phyloP scores from a whole-genome alignment of 2,113 vertebrate species.

The Syrmaticus mikado region DNA sequence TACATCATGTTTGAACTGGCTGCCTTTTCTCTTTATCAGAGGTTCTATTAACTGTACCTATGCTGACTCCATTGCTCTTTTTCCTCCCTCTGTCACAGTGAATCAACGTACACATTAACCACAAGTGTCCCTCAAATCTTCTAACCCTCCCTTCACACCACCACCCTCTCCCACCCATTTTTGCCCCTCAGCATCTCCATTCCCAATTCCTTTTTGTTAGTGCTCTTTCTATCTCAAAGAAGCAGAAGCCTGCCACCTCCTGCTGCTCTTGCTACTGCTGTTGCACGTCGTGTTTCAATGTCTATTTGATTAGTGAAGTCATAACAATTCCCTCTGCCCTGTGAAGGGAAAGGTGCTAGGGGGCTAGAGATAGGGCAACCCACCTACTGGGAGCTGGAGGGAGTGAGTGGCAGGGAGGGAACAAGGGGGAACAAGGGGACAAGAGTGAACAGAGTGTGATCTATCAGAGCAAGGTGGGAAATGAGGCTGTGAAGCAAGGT shows the following conservation, averaged over 20 bases:
- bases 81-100: neutral
- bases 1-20: neutral
- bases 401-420: neutral
- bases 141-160: neutral
- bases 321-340: neutral
- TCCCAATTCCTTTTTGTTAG: neutral
- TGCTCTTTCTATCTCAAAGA: neutral
- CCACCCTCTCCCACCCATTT: accelerated
- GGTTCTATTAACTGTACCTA: neutral
- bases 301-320: neutral
- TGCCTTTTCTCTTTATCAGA: neutral
- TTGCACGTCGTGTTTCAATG: neutral
- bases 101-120: neutral
- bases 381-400: neutral
- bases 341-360: neutral
- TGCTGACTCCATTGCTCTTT: neutral
- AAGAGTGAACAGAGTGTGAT: neutral
- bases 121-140: neutral
- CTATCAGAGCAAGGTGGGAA: neutral
- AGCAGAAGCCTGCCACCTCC: neutral
- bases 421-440: accelerated
- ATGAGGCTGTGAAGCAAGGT: neutral
- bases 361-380: neutral
- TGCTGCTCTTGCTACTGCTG: neutral
- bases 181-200: neutral